Evolutionary conservation across 2,797 vertebrate species (phyloP), one percentile per base, ranked within the genome.

Genomic region (Chromis chromis): DNA sequence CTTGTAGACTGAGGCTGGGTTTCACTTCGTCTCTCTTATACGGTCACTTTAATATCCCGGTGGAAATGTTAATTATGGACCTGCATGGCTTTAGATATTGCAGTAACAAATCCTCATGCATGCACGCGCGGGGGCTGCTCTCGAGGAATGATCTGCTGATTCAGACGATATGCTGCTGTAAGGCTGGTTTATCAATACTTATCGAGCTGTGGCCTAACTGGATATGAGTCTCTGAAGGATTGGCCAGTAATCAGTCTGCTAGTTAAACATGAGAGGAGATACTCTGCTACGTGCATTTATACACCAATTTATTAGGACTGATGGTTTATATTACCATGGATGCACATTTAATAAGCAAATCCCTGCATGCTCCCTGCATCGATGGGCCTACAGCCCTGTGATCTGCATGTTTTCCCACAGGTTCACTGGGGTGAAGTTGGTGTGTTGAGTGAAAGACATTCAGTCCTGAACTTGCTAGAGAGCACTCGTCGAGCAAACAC

Each of bases 171-270:
- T 49, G 72, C 46, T 24, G 16, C 61, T 42, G 44, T 70, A 65
- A 62, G 63, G 65, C 77, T 49, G 39, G 67, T 67, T 76, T 63
- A 76, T 88, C 83, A 83, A 87, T 88, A 88, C 36, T 73, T 73
- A 80, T 82, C 48, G 88, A 89, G 62, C 72, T 46, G 74, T 49
- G 67, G 69, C 48, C 68, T 70, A 25, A 78, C 24, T 53, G 65
- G 81, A 79, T 71, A 67, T 63, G 49, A 40, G 48, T 33, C 36
- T 55, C 48, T 62, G 60, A 76, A 42, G 66, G 42, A 48, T 16
- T 0, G 14, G 4, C 31, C 33, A 5, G 22, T 63, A 21, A 80
- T 76, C 55, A 56, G 27, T 28, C 24, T 74, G 74, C 66, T 84
- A 62, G 70, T 63, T 77, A 75, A 75, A 76, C 65, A 67, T 24